Conservation (phyloP, 2,113 vertebrate genomes). For the Megaleporinus macrocephalus region DNA sequence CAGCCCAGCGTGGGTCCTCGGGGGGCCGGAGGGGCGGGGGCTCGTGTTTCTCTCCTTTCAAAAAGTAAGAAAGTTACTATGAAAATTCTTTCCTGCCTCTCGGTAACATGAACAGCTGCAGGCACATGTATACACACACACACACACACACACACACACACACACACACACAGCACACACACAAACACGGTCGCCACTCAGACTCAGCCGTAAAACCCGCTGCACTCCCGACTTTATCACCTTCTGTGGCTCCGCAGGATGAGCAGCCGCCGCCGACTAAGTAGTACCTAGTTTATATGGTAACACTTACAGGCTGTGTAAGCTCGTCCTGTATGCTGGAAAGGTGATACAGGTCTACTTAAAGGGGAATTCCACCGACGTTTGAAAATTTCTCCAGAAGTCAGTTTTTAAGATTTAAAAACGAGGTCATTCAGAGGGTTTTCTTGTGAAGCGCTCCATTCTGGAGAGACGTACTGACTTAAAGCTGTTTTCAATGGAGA, state of each 20-base stretch:
- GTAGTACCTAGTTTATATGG: too few species aligned
- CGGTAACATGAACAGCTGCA: conserved; percentile 11
- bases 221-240: neutral
- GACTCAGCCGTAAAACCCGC: neutral
- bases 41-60: conserved; percentile 11
- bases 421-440: too few species aligned
- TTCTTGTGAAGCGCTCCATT: too few species aligned
- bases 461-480: too few species aligned
- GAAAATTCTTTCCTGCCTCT: conserved; percentile 8
- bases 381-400: too few species aligned
- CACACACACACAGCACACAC: neutral
- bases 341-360: too few species aligned
- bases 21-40: conserved; percentile 52
- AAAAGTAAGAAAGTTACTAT: conserved; percentile 7
- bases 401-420: too few species aligned
- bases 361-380: too few species aligned
- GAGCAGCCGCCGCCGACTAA: too few species aligned
- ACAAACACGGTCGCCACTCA: neutral
- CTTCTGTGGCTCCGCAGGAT: neutral
- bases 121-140: neutral
- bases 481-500: too few species aligned
- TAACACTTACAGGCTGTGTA: too few species aligned
- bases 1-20: conserved; percentile 73
- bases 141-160: neutral
- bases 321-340: too few species aligned